These are phyloP conservation scores for Carassius gibelio DNA, from an alignment of 2,113 vertebrate species.

Conservation along the genomic window DNA sequence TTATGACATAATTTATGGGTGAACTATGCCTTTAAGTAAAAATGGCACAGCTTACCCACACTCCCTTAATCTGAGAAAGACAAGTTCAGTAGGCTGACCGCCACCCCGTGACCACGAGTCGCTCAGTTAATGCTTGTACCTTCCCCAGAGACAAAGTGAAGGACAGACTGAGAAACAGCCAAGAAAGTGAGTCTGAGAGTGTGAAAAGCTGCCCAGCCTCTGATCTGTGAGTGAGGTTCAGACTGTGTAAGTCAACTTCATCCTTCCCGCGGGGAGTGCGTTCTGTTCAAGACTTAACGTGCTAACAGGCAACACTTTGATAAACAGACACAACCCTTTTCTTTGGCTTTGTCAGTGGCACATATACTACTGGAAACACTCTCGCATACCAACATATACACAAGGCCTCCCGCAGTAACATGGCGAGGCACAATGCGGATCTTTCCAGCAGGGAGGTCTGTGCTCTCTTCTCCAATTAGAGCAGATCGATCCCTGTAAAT, in stretches of 20 bases:
- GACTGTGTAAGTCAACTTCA: constrained; percentile 13
- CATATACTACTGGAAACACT: neutral
- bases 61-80: neutral
- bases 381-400: neutral
- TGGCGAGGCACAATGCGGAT: neutral
- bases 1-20: too few relatives aligned
- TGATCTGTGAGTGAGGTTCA: constrained; percentile 20
- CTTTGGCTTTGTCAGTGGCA: neutral
- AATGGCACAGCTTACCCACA: neutral
- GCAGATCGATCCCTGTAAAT: constrained; percentile 13
- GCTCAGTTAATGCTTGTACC: neutral
- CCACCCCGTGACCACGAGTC: neutral
- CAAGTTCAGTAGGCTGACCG: neutral
- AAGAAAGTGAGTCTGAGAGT: neutral
- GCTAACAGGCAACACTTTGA: constrained; percentile 36
- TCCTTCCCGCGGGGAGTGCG: neutral
- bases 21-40: neutral
- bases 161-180: neutral
- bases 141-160: constrained; percentile 26
- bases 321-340: constrained; percentile 21
- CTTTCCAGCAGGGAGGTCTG: constrained; percentile 5
- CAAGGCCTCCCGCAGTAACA: neutral
- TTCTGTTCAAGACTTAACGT: constrained; percentile 36
- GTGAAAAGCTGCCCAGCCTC: constrained; percentile 10
- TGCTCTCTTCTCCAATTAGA: constrained; percentile 15